Conservation (phyloP, 2,797 vertebrate genomes). For the Pangasius mekongensis region DNA sequence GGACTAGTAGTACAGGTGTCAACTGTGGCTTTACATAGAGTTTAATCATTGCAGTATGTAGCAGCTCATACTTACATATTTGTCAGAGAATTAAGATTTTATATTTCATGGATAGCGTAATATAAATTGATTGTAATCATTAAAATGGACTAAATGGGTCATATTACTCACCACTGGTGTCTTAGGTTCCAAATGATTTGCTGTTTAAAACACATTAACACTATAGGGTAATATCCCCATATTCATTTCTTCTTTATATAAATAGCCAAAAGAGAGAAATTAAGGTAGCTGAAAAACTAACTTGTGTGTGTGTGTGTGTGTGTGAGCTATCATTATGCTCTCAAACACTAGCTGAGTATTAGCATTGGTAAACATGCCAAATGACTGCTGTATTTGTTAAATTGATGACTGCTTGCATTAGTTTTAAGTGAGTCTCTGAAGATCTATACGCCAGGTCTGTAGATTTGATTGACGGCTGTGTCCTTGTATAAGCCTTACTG, state of each 20-base stretch:
- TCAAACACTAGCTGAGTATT: constrained; percentile 51
- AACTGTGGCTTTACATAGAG: not conserved
- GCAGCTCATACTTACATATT: not conserved
- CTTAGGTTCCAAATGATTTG: not conserved
- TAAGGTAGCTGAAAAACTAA: not conserved
- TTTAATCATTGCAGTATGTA: not conserved
- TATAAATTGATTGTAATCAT: not conserved
- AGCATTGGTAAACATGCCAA: constrained; percentile 59
- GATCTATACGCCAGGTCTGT: constrained; percentile 58
- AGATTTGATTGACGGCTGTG: constrained; percentile 63
- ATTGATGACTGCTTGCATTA: constrained; percentile 62
- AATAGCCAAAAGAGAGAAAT: constrained; percentile 21
- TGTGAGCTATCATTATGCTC: not conserved
- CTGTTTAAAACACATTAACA: not conserved
- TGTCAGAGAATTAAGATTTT: not conserved
- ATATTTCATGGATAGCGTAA: not conserved
- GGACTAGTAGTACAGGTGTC: constrained; percentile 28
- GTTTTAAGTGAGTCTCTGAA: constrained; percentile 61
- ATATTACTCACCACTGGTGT: not conserved
- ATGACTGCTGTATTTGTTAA: constrained; percentile 51
- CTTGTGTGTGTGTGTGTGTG: constrained; percentile 6
- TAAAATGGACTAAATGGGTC: constrained; percentile 4
- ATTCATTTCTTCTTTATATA: not conserved
- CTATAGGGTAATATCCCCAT: not conserved
- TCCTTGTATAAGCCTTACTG: constrained; percentile 58